These are phyloP conservation scores for Subacronicta megacephala DNA, from an alignment of 2,888 invertebrate species.

Conservation along the genomic window DNA sequence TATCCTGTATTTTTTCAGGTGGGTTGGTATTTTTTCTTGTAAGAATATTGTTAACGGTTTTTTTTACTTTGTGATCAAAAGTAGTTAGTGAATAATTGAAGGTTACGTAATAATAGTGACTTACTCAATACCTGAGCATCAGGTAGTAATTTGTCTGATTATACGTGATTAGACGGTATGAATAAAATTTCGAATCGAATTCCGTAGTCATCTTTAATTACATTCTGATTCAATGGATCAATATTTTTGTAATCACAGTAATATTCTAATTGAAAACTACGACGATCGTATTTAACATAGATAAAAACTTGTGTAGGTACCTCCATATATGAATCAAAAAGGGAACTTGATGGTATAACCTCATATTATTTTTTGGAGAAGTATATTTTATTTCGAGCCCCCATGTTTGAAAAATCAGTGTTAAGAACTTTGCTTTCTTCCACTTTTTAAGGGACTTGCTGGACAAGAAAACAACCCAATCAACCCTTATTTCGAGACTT, in stretches of 20 bases:
- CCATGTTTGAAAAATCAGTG: too few species aligned
- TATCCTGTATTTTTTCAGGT: constrained; percentile 34
- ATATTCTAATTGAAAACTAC: constrained; percentile 17
- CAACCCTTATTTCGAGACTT: too few species aligned
- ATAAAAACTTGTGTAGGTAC: constrained; percentile 7
- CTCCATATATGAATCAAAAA: constrained; percentile 3
- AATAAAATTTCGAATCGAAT: constrained; percentile 8
- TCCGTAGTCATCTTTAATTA: constrained; percentile 14
- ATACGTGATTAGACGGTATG: constrained; percentile 10
- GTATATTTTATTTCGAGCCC: too few species aligned
- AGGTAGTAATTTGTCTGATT: constrained; percentile 11
- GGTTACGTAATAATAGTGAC: neutral
- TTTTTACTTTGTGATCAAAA: too few species aligned
- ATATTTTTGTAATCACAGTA: constrained; percentile 10
- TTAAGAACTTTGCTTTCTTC: too few species aligned
- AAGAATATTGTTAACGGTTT: neutral
- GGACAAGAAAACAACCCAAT: too few species aligned
- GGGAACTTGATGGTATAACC: constrained; percentile 29
- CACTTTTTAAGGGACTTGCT: too few species aligned
- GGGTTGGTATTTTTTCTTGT: constrained; percentile 8
- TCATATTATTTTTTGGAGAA: too few species aligned
- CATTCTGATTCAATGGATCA: constrained; percentile 7
- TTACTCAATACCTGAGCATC: constrained; percentile 2
- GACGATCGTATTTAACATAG: constrained; percentile 11
- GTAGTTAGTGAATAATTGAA: neutral